phyloP scores from a whole-genome alignment of 1,140 invertebrate genomes.

The Arctopsyche grandis region DNA sequence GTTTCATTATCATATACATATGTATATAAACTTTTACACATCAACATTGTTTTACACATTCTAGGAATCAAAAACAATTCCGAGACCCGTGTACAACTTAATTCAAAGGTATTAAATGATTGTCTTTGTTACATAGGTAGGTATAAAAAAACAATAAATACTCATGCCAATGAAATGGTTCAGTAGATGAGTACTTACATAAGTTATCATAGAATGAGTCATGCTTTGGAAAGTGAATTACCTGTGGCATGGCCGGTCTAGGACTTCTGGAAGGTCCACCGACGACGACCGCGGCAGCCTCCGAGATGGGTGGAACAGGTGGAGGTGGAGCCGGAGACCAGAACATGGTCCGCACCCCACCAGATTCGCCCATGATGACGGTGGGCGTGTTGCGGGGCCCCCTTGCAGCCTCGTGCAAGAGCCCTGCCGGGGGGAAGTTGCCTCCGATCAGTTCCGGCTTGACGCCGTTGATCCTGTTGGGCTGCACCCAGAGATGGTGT shows the following conservation, averaged over 20 bases:
- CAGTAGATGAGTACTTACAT: too few relatives aligned
- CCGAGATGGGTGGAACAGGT: slow-evolving; percentile 57
- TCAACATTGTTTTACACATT: too few relatives aligned
- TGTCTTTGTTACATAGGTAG: too few relatives aligned
- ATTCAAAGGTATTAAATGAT: too few relatives aligned
- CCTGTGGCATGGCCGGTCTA: slow-evolving; percentile 64
- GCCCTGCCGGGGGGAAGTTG: slow-evolving; percentile 68
- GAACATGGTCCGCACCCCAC: slow-evolving; percentile 90
- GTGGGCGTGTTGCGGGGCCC: slow-evolving; percentile 80
- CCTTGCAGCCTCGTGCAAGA: slow-evolving; percentile 59
- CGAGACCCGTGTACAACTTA: too few relatives aligned
- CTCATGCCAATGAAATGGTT: too few relatives aligned
- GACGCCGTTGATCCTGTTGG: slow-evolving; percentile 77
- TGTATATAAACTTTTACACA: too few relatives aligned
- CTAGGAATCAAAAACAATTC: too few relatives aligned
- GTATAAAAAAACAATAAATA: too few relatives aligned
- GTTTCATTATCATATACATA: too few relatives aligned
- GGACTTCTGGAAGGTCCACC: slow-evolving; percentile 64
- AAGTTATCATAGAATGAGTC: too few relatives aligned
- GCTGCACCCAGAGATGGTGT: slow-evolving; percentile 70
- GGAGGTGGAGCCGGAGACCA: slow-evolving; percentile 79
- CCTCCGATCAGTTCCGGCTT: slow-evolving; percentile 82
- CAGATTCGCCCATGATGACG: slow-evolving; percentile 90
- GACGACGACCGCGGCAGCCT: slow-evolving; percentile 61
- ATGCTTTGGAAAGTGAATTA: slow-evolving; percentile 2